A percentile compares a stretch with the other conserved stretches of the same genome.
Evolutionary conservation across 2,113 vertebrate species (phyloP).

Genomic region (Conger conger): DNA sequence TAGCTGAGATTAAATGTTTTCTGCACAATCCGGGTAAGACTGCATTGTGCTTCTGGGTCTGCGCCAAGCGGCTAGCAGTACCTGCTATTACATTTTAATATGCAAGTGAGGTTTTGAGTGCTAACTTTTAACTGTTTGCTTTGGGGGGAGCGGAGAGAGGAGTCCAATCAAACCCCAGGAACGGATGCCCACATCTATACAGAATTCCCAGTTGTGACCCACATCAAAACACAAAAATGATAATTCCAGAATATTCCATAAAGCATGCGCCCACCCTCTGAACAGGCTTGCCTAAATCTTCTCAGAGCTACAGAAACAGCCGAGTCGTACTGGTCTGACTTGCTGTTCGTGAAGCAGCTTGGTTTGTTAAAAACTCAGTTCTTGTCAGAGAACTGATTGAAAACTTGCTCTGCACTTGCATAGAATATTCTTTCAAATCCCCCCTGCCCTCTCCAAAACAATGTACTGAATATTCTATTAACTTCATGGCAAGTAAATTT

Average conservation of each 20-base stretch:
- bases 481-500: slow-evolving; percentile 37
- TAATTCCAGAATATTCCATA: slow-evolving; percentile 19
- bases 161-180: background rate
- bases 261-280: slow-evolving; percentile 48
- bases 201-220: slow-evolving; percentile 37
- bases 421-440: slow-evolving; percentile 23
- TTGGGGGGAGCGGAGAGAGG: background rate
- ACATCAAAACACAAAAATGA: slow-evolving; percentile 39
- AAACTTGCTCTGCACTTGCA: slow-evolving; percentile 28
- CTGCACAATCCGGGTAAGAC: too few species aligned
- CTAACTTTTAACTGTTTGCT: background rate
- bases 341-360: slow-evolving; percentile 33
- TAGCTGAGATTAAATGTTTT: too few species aligned
- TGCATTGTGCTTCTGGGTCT: too few species aligned
- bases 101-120: background rate
- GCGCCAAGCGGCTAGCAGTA: too few species aligned
- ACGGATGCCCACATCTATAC: slow-evolving; percentile 27
- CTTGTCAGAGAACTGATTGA: slow-evolving; percentile 31
- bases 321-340: background rate
- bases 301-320: background rate
- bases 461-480: slow-evolving; percentile 18
- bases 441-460: background rate
- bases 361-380: slow-evolving; percentile 59
- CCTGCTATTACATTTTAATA: too few species aligned
- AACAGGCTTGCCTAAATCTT: slow-evolving; percentile 18